Conservation (phyloP, 2,113 vertebrate genomes). For the Andinoacara biseriatus region DNA sequence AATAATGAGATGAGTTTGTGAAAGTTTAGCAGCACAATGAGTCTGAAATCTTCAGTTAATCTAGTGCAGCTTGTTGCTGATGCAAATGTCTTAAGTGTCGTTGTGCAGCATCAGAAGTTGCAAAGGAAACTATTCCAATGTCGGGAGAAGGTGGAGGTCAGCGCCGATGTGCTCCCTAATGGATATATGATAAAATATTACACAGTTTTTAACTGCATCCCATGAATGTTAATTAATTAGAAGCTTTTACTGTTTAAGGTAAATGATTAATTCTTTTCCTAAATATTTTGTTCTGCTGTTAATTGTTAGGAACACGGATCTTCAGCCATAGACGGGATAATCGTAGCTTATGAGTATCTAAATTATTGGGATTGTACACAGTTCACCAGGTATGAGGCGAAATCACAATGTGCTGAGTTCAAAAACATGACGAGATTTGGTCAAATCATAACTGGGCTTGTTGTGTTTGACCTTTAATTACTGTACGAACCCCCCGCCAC, state of each 20-base stretch:
- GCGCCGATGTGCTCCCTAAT: not conserved
- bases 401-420: not conserved
- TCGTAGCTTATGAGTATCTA: not conserved
- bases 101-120: not conserved
- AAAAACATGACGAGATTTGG: no score
- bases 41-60: not conserved
- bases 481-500: no score
- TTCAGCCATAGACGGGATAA: not conserved
- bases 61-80: not conserved
- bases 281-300: not conserved
- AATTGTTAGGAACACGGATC: not conserved
- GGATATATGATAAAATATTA: not conserved
- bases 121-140: not conserved
- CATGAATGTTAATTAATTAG: not conserved
- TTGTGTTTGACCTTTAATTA: accelerated
- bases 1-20: not conserved
- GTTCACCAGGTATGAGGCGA: not conserved
- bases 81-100: not conserved
- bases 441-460: not conserved
- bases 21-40: not conserved
- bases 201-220: not conserved
- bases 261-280: not conserved
- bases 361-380: no score
- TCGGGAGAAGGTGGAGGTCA: not conserved
- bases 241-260: not conserved